Percentiles rank a stretch among this genome's conserved stretches.
Conservation (phyloP, 2,797 vertebrate species). For the Varecia variegata region DNA sequence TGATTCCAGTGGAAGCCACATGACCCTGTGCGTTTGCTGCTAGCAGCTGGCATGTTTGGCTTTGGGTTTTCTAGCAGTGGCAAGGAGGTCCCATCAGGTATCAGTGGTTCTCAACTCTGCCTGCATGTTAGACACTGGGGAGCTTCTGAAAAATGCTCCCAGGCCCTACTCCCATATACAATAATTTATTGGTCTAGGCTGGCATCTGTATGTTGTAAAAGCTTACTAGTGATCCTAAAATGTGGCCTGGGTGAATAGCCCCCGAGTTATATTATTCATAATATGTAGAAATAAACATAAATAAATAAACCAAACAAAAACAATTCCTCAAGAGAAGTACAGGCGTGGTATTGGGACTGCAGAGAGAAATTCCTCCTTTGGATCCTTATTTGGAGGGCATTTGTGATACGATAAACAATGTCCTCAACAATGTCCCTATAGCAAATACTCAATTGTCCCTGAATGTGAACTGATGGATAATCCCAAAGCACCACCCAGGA, state of each 20-base stretch:
- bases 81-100: not conserved
- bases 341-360: not conserved
- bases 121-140: not conserved
- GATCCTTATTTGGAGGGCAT: not conserved
- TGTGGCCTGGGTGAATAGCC: not conserved
- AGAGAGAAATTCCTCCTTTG: not conserved
- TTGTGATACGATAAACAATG: not conserved
- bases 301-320: not conserved
- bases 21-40: not conserved
- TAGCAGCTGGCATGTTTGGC: no score
- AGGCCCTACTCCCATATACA: not conserved
- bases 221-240: not conserved
- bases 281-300: slow-evolving; percentile 10
- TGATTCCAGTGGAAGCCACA: not conserved
- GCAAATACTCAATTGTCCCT: not conserved
- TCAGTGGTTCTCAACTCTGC: not conserved
- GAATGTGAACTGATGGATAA: not conserved
- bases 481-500: not conserved
- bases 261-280: not conserved
- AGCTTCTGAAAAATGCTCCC: not conserved
- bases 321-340: not conserved
- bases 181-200: not conserved
- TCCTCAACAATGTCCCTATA: not conserved
- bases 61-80: not conserved
- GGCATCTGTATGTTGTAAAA: not conserved